phyloP scores from a whole-genome alignment of 2,113 vertebrate species.

The Cisticola juncidis region DNA sequence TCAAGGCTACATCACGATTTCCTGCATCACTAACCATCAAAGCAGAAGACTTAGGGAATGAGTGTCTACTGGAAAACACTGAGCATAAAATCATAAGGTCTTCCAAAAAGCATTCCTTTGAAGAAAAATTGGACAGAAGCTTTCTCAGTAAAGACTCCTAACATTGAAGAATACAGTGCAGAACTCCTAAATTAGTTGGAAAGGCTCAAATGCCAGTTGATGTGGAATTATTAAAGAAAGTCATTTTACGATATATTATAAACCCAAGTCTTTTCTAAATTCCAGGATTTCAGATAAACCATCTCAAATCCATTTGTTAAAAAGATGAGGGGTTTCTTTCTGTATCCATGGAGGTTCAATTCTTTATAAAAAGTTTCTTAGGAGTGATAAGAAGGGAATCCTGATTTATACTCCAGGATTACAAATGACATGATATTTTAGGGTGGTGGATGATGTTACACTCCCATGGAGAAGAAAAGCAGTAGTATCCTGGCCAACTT shows the following conservation, averaged over 20 bases:
- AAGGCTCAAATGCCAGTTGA: background rate
- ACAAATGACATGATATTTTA: background rate
- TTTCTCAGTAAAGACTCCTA: background rate
- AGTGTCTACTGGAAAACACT: background rate
- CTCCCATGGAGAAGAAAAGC: background rate
- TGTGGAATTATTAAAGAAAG: background rate
- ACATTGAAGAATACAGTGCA: background rate
- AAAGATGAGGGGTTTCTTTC: accelerated
- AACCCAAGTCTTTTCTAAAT: background rate
- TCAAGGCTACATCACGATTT: background rate
- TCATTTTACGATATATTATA: background rate
- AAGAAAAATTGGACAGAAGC: background rate
- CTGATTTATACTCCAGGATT: background rate
- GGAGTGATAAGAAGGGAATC: background rate
- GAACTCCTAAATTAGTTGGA: background rate
- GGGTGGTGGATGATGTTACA: background rate
- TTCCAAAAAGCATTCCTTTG: background rate
- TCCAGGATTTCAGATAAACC: background rate
- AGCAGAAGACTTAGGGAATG: background rate
- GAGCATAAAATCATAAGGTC: background rate
- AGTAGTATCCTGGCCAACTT: background rate
- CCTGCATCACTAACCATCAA: background rate
- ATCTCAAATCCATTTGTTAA: background rate
- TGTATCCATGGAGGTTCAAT: background rate
- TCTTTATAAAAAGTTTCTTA: background rate